Percentiles rank a stretch among this genome's conserved stretches.
Conservation (phyloP, 2,888 invertebrate genomes). For the Liodrosophila aerea region DNA sequence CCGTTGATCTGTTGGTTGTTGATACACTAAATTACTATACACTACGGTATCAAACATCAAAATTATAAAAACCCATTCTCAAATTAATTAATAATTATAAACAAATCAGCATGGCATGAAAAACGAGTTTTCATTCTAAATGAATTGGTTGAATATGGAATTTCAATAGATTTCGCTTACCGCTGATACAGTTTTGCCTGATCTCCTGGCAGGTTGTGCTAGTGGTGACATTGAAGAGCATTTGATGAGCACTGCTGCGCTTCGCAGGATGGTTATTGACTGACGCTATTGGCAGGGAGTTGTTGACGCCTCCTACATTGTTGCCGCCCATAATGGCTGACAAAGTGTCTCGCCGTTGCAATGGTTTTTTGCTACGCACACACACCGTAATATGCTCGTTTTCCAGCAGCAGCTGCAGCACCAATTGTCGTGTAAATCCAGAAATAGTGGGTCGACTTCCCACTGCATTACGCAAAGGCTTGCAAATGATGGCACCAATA, state of each 20-base stretch:
- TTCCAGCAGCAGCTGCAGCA: conserved; percentile 92
- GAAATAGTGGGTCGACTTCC: conserved; percentile 84
- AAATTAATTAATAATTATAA: conserved; percentile 43
- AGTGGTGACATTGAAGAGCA: conserved; percentile 88
- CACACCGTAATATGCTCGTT: conserved; percentile 92
- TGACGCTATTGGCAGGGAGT: conserved; percentile 68
- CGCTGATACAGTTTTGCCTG: conserved; percentile 85
- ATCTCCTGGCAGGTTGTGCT: conserved; percentile 90
- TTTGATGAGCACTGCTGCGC: conserved; percentile 88
- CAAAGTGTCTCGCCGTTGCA: conserved; percentile 77
- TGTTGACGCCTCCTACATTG: conserved; percentile 38
- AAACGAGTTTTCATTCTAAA: too few species aligned
- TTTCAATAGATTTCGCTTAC: too few species aligned
- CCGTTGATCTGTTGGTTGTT: conserved; percentile 74
- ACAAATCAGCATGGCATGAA: neutral
- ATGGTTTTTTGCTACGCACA: conserved; percentile 83
- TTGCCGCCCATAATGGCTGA: conserved; percentile 56
- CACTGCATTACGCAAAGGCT: conserved; percentile 44
- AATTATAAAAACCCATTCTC: conserved; percentile 37
- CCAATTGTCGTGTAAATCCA: conserved; percentile 93
- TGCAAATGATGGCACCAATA: conserved; percentile 78
- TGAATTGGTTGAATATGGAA: too few species aligned
- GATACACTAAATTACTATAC: conserved; percentile 80
- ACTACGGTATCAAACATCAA: conserved; percentile 57
- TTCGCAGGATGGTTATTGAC: conserved; percentile 86